phyloP scores from a whole-genome alignment of 2,888 invertebrate genomes.

The Sthenelais limicola region DNA sequence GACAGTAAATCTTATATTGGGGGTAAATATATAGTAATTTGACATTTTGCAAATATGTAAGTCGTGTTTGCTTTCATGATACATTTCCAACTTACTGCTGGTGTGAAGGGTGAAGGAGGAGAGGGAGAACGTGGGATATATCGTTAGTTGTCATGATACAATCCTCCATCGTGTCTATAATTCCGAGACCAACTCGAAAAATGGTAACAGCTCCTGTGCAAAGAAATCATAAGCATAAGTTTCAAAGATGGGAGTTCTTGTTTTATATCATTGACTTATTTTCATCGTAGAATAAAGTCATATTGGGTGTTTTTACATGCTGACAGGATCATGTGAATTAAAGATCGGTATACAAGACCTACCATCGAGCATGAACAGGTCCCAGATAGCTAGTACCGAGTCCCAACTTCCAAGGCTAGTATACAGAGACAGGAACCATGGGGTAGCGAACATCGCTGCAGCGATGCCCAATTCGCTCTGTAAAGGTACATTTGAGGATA shows the following conservation, averaged over 20 bases:
- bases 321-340: no score
- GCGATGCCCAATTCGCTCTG: constrained; percentile 13
- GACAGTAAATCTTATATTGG: no score
- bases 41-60: no score
- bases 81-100: constrained; percentile 40
- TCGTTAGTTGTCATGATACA: constrained; percentile 40
- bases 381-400: constrained; percentile 51
- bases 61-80: not conserved
- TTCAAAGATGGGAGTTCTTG: no score
- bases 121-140: constrained; percentile 43
- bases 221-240: not conserved
- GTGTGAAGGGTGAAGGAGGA: constrained; percentile 40
- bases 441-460: constrained; percentile 48
- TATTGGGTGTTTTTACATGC: no score
- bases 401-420: constrained; percentile 51
- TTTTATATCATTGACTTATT: no score
- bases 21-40: no score
- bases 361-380: constrained; percentile 50
- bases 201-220: constrained; percentile 43
- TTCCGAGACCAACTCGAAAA: constrained; percentile 45
- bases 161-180: constrained; percentile 30
- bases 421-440: constrained; percentile 51
- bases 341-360: no score
- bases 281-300: no score
- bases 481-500: no score